Evolutionary conservation across 2,888 invertebrate genomes (phyloP), one percentile per base, ranked within the genome.

Genomic region (Mechanitis messenoides): DNA sequence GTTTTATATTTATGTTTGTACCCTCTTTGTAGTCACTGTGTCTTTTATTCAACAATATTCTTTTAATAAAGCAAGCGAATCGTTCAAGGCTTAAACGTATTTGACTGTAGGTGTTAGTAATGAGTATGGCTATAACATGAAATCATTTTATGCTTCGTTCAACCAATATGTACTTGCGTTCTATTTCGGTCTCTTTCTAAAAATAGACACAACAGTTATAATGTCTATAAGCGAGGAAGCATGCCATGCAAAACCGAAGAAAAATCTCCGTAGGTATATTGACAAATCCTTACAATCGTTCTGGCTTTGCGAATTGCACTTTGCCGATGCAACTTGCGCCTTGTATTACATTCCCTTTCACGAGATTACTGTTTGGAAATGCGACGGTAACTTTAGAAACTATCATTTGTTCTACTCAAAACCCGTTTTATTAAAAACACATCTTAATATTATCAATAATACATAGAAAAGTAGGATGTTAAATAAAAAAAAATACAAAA

Each of bases 271-370:
- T 68, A 72, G 74, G 78, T 78, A 77, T 84, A 81, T 84, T 80
- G 84, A 80, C 81, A 86, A 86, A 85, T 85, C 85, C 86, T 76
- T 73, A 85, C 83, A 81, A 85, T 83, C 82, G 82, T 75, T 80
- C 77, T 69, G 75, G 83, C 85, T 86, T 85, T 85, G 80, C 75
- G 76, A 79, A 81, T 80, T 79, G 79, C 78, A 78, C 77, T 79
- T 71, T 72, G 72, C 73, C 73, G 71, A 74, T 79, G 77, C 78
- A 79, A 78, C 75, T 78, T 80, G 79, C 74, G 77, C 78, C 78
- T 79, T 76, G 78, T 80, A 80, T 79, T 79, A 79, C 74, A 81
- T 81, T 81, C 78, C 71, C 79, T 78, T 81, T 79, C 73, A 72
- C 65, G 65, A 74, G 75, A 76, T 77, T 76, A 78, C 72, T 63